Evolutionary conservation across 2,888 invertebrate genomes (phyloP).

Genomic region (Lacanobia wlatinum): DNA sequence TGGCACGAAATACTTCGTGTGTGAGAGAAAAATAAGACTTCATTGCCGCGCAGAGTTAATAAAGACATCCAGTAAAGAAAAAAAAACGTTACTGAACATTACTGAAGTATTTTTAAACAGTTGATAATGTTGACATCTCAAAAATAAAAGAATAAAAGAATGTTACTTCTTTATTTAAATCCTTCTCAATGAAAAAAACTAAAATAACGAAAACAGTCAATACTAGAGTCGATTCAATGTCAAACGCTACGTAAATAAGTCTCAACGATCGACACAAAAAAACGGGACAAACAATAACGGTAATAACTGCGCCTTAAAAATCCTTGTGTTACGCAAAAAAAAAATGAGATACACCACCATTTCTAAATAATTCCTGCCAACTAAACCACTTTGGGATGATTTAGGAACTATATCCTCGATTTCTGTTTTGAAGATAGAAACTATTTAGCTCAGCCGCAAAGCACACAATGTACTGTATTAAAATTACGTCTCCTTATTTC

Average conservation of each 20-base stretch:
- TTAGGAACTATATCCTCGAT: not conserved
- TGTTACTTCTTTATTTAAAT: not conserved
- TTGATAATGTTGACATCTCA: not conserved
- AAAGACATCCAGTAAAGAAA: too few relatives aligned
- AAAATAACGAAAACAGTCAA: slow-evolving; percentile 12
- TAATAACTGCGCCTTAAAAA: not conserved
- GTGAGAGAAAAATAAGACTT: too few relatives aligned
- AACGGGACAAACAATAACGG: slow-evolving; percentile 18
- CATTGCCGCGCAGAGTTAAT: too few relatives aligned
- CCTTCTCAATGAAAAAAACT: slow-evolving; percentile 31
- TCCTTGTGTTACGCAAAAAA: not conserved
- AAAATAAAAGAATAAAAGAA: slow-evolving; percentile 6
- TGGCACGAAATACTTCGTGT: too few relatives aligned
- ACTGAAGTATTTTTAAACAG: too few relatives aligned
- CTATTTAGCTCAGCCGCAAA: too few relatives aligned
- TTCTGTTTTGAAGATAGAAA: not conserved
- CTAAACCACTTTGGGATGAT: not conserved
- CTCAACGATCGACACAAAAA: slow-evolving; percentile 9
- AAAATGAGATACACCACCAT: not conserved
- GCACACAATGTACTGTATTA: too few relatives aligned
- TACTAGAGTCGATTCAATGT: slow-evolving; percentile 33
- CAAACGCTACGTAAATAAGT: slow-evolving; percentile 10
- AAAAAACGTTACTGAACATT: too few relatives aligned
- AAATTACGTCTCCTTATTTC: too few relatives aligned
- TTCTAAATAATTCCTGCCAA: not conserved